Base-by-base conservation (phyloP, 2,113 vertebrate species). In the Mola mola region DNA sequence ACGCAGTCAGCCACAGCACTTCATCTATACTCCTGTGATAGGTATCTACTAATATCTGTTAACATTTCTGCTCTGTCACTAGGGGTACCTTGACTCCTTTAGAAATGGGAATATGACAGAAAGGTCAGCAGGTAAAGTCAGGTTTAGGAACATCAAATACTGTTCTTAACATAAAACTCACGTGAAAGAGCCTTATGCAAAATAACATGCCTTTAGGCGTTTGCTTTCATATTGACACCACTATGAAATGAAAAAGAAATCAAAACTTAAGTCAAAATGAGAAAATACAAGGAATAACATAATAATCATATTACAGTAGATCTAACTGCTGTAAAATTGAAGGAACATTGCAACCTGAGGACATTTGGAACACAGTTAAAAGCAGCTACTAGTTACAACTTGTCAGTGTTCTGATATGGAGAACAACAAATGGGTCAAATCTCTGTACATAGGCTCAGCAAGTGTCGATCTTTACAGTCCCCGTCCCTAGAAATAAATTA, bases 1-100 rank as follows among this genome's bases (percentile, higher is more conserved):
- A 89, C 91, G 92, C 68, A 99, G 96, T 56, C 95, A 96, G 41
- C 93, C 94, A n/a, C 96, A 98, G 81, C 95, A 96, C 75, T 98
- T 99, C 87, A 92, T 93, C 68, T 98, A 95, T 50, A 95, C 87
- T 4, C 91, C 92, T 17, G 21, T 93, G 44, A 93, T 92, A 93
- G 95, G 96, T 81, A 42, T 28, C 0, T 47, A 36, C 43, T 20
- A 8, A 33, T 11, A 10, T 9, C 12, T 42, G 3, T 37, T 34
- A 20, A 11, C 25, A 15, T 33, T n/a, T 47, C 24, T 16, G 19
- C 20, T 55, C 13, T 51, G 20, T 25, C 10, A 5, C 26, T 25
- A 53, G 9, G 13, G 5, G 13, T 34, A 38, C 9, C 25, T 33
- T 17, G 2, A 36, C 28, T 53, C 40, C 43, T 46, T 47, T 19